A percentile compares a stretch with the other conserved stretches of the same genome.
phyloP scores from a whole-genome alignment of 2,113 vertebrate species.

The Aspiorhynchus laticeps region DNA sequence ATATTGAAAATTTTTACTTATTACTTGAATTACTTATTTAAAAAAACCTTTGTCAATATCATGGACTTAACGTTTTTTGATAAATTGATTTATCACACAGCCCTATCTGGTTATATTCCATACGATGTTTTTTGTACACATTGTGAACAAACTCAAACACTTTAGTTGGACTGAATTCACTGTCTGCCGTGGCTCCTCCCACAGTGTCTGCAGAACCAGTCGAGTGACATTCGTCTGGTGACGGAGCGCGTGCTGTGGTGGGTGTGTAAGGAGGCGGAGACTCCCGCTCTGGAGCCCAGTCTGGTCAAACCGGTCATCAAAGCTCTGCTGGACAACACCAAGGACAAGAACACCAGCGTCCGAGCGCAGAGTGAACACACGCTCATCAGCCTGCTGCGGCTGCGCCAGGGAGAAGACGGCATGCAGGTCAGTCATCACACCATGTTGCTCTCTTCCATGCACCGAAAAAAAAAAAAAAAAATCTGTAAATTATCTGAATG shows the following conservation, averaged over 20 bases:
- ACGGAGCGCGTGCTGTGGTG: conserved; percentile 96
- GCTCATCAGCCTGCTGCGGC: conserved; percentile 89
- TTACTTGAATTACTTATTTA: too few relatives aligned
- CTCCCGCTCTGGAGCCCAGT: conserved; percentile 82
- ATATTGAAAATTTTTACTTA: too few relatives aligned
- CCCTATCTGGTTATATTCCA: too few relatives aligned
- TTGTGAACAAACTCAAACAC: not conserved
- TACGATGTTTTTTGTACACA: too few relatives aligned
- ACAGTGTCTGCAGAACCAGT: conserved; percentile 96
- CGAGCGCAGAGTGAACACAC: conserved; percentile 95
- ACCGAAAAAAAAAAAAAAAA: too few relatives aligned
- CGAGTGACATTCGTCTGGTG: conserved; percentile 93
- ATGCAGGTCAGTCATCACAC: conserved; percentile 82
- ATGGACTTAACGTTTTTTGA: too few relatives aligned
- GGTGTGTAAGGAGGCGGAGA: conserved; percentile 83
- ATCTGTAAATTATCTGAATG: too few relatives aligned
- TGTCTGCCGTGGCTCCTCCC: not conserved
- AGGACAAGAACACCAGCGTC: conserved; percentile 97
- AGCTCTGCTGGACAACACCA: conserved; percentile 95
- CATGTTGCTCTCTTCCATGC: not conserved
- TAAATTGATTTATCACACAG: too few relatives aligned
- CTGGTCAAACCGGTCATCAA: conserved; percentile 92
- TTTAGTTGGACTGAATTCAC: not conserved
- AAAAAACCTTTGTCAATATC: too few relatives aligned
- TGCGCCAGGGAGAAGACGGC: conserved; percentile 85